These are phyloP conservation scores for Anguilla rostrata DNA, from an alignment of 2,113 vertebrate species.

Conservation along the genomic window DNA sequence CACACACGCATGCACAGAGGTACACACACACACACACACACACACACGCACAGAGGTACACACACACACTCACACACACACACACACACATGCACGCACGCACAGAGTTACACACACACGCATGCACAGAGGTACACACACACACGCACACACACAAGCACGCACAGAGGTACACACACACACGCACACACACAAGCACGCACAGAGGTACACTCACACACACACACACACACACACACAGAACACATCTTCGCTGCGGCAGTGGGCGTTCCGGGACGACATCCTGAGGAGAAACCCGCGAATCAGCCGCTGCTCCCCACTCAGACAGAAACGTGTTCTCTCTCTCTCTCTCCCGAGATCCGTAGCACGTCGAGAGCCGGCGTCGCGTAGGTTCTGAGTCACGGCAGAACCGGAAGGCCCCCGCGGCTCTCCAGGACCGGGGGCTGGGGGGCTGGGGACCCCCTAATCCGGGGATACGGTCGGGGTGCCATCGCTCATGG, in stretches of 20 bases:
- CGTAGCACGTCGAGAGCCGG: neutral
- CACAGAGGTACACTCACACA: constrained; percentile 8
- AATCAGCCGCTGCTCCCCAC: neutral
- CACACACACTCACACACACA: neutral
- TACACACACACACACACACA: neutral
- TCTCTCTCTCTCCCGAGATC: neutral
- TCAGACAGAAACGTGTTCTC: neutral
- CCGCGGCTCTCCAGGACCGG: neutral
- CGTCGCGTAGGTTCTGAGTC: neutral
- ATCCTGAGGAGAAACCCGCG: neutral
- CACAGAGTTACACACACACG: neutral
- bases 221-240: constrained; percentile 8
- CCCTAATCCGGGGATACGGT: no score
- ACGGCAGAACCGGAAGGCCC: neutral
- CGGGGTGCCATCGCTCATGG: no score
- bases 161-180: no score
- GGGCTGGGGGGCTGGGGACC: no score
- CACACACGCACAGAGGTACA: neutral
- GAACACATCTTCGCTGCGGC: neutral
- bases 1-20: neutral
- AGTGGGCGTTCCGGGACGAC: neutral
- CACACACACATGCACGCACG: neutral
- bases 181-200: constrained; percentile 24
- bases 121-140: no score
- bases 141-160: constrained; percentile 6